Evolutionary conservation across 53 echinoderm and acorn worm genomes (phyloP).

Genomic region (Astropecten irregularis): DNA sequence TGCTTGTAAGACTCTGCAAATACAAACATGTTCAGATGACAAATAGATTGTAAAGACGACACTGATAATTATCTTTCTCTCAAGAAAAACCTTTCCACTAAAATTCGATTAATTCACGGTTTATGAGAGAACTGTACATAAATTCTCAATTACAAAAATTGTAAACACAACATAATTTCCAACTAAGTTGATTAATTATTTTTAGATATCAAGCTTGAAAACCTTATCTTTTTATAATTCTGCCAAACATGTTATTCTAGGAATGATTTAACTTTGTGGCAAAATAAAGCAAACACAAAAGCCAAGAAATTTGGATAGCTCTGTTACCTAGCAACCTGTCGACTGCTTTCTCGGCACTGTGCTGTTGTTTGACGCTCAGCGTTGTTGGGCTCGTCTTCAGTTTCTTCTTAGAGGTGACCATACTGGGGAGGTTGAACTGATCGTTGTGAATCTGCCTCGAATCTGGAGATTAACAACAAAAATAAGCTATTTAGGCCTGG

Average conservation of each 20-base stretch:
- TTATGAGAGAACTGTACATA: too few species aligned
- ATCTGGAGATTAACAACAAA: constrained; percentile 32
- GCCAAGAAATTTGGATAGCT: too few species aligned
- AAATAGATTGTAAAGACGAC: not conserved
- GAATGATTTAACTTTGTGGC: too few species aligned
- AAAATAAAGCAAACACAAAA: too few species aligned
- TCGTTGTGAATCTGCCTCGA: constrained; percentile 58
- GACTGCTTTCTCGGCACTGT: constrained; percentile 73
- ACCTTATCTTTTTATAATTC: too few species aligned
- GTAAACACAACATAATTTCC: too few species aligned
- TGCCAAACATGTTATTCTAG: too few species aligned
- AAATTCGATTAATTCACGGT: too few species aligned
- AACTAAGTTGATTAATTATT: too few species aligned
- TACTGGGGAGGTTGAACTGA: constrained; percentile 92
- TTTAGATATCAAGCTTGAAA: too few species aligned
- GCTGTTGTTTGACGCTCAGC: constrained; percentile 68
- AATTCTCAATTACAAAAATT: too few species aligned
- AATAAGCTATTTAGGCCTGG: not conserved
- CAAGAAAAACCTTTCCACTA: not conserved
- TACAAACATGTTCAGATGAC: too few species aligned
- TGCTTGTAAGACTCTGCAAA: constrained; percentile 78
- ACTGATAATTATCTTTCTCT: not conserved
- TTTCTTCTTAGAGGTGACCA: constrained; percentile 82
- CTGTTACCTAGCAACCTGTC: constrained; percentile 77
- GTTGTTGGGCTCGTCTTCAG: constrained; percentile 66